A percentile compares a stretch with the other conserved stretches of the same genome.
These are phyloP conservation scores for Dioctria rufipes DNA, from an alignment of 2,888 invertebrate genomes.

Conservation along the genomic window DNA sequence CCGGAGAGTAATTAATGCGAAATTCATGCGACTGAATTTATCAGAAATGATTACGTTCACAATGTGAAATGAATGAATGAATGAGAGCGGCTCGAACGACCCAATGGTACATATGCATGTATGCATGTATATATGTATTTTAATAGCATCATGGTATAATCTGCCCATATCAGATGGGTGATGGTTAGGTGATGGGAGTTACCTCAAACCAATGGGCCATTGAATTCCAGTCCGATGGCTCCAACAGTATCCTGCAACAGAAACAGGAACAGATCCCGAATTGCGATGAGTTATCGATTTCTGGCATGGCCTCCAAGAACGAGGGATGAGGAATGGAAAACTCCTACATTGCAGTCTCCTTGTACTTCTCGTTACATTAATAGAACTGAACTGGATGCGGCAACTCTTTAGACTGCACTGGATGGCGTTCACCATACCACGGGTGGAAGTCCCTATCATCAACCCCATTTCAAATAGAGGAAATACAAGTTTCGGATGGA, in stretches of 20 bases:
- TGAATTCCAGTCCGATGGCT: constrained; percentile 27
- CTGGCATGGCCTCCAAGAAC: background rate
- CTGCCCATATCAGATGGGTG: constrained; percentile 19
- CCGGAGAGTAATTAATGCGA: constrained; percentile 40
- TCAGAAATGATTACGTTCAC: constrained; percentile 46
- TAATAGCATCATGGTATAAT: constrained; percentile 43
- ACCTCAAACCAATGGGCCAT: background rate
- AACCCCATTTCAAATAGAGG: background rate
- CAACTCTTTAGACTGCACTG: background rate
- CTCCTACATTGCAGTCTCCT: background rate
- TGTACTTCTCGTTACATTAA: background rate
- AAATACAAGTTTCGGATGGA: background rate
- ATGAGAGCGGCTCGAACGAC: constrained; percentile 33
- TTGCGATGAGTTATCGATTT: constrained; percentile 53
- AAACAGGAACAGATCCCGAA: constrained; percentile 42
- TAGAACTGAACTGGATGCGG: background rate
- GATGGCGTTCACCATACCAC: background rate
- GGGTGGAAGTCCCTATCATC: background rate
- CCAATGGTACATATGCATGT: constrained; percentile 14
- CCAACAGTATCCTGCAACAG: constrained; percentile 28
- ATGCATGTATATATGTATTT: background rate
- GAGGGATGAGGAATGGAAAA: background rate
- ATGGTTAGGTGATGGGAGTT: background rate
- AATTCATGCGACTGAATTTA: constrained; percentile 45
- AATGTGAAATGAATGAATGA: constrained; percentile 42